phyloP scores from a whole-genome alignment of 2,113 vertebrate genomes.

The Apaloderma vittatum region DNA sequence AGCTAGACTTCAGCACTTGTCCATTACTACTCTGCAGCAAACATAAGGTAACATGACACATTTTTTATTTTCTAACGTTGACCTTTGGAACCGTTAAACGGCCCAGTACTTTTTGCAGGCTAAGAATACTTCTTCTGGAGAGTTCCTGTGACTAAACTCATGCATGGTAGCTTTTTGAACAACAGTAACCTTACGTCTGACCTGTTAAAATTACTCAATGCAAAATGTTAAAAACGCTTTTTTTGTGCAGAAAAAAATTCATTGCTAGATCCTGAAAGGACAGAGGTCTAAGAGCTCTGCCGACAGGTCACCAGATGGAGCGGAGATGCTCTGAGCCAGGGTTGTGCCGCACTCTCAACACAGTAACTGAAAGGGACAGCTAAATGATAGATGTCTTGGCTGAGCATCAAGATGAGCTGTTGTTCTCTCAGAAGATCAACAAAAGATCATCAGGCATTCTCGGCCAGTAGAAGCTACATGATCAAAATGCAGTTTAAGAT shows the following conservation, averaged over 20 bases:
- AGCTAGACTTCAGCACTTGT: background rate
- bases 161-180: background rate
- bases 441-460: background rate
- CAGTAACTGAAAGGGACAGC: background rate
- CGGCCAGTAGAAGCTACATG: background rate
- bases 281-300: background rate
- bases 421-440: slow-evolving; percentile 37
- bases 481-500: slow-evolving; percentile 37
- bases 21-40: background rate
- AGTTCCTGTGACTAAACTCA: background rate
- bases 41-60: background rate
- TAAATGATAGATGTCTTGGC: slow-evolving; percentile 20
- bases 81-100: background rate
- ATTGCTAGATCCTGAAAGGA: background rate
- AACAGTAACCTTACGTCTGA: background rate
- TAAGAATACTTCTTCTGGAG: background rate
- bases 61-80: background rate
- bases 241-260: background rate
- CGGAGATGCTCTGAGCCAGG: background rate
- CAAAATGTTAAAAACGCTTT: background rate
- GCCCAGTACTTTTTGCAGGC: background rate
- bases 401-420: slow-evolving; percentile 27
- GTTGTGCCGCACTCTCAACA: background rate
- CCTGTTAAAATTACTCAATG: background rate
- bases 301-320: background rate